Base-by-base conservation (phyloP, 2,888 invertebrate species). In the Athalia circularis region DNA sequence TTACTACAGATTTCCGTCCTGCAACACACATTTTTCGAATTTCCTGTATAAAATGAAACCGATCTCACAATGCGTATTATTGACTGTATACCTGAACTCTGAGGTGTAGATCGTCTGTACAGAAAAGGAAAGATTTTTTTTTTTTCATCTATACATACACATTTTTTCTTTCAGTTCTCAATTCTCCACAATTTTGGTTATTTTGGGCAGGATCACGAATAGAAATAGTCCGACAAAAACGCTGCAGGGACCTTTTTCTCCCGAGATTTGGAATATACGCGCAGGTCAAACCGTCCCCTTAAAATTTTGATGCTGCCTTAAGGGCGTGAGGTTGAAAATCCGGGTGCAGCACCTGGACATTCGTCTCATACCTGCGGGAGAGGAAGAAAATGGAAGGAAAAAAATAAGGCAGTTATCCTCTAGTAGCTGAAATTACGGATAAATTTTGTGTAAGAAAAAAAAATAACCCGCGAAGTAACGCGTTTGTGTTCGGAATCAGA, bases 151-250 rank as follows among this genome's bases (percentile, higher is more conserved):
- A 29, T 29, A 2, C 2, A 29, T 29, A 29, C 1, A 29, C 7
- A 54, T n/a, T n/a, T 9, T 4, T 54, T 54, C 54, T 54, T n/a
- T 4, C 4, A 8, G 5, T 75, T 50, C 61, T 29, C 48, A 64
- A 75, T 75, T 62, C 62, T 75, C 62, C 50, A 75, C 75, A 75
- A 75, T 75, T 75, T 75, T 75, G 75, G 75, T 75, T 75, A 75
- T 75, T 75, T 75, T 75, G 75, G 75, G 75, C 75, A 75, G 15
- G 47, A 43, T 47, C 65, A 3, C 43, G 62, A n/a, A 15, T 29
- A 3, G 59, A 29, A 52, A 62, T 50, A 5, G 29, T 29, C 62
- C 7, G 47, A 75, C 15, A 64, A 62, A 8, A 29, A 29, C 15
- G 15, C 15, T 7, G 54, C 52, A 13, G 13, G 50, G 62, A 29